These are phyloP conservation scores for Danio tinwini DNA, from an alignment of 2,797 vertebrate genomes.

Conservation along the genomic window DNA sequence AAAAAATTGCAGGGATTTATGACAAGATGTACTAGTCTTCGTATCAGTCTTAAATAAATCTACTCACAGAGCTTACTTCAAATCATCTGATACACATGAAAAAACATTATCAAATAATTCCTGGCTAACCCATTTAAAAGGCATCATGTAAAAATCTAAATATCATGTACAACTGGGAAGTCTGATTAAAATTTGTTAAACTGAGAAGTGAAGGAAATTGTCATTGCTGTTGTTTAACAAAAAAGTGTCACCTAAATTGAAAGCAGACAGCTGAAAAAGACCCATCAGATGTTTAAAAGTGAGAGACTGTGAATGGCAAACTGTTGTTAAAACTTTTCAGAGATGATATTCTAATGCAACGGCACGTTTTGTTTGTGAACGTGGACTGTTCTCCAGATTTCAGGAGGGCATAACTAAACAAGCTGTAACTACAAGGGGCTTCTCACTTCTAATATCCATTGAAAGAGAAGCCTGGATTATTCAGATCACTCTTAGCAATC, in stretches of 20 bases:
- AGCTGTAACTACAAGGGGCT: constrained; percentile 52
- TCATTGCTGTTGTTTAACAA: constrained; percentile 16
- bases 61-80: not conserved
- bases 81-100: constrained; percentile 3
- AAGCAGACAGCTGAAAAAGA: constrained; percentile 7
- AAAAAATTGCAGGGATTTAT: not conserved
- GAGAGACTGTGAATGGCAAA: constrained; percentile 23
- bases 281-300: constrained; percentile 17
- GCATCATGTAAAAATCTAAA: not conserved
- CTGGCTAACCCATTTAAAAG: too few relatives aligned
- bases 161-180: not conserved
- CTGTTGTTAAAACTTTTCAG: constrained; percentile 26
- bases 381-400: constrained; percentile 5
- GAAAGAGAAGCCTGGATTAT: constrained; percentile 75
- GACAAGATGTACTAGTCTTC: not conserved
- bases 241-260: constrained; percentile 9
- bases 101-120: too few relatives aligned
- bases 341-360: constrained; percentile 20
- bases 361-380: constrained; percentile 36
- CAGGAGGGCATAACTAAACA: constrained; percentile 5
- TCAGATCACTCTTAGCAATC: constrained; percentile 73
- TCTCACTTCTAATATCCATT: constrained; percentile 63
- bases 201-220: not conserved
- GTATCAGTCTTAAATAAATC: not conserved
- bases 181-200: not conserved